Conservation (phyloP, 2,888 invertebrate genomes). For the Ophion obscuratus region DNA sequence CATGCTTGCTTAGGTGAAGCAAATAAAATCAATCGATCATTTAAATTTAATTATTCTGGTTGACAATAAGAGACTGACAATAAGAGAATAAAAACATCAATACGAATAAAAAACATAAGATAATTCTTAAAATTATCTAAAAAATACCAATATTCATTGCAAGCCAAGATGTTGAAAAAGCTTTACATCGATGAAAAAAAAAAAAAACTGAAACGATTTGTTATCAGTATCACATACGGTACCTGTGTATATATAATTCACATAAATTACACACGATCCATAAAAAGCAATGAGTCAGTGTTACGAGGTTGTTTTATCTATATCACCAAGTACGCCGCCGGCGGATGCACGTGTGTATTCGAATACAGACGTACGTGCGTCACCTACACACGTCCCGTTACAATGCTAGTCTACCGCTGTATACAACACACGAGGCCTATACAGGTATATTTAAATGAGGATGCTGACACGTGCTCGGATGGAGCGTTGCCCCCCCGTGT, state of each 20-base stretch:
- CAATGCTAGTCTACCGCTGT: constrained; percentile 12
- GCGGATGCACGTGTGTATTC: constrained; percentile 10
- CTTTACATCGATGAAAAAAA: constrained; percentile 18
- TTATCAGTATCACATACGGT: constrained; percentile 25
- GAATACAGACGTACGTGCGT: constrained; percentile 8
- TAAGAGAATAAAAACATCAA: not conserved
- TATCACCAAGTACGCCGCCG: constrained; percentile 70
- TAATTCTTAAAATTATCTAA: not conserved
- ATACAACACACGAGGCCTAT: constrained; percentile 11
- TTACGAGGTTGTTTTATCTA: constrained; percentile 74
- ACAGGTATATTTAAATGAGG: constrained; percentile 19
- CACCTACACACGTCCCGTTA: not conserved
- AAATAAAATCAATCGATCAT: too few species aligned
- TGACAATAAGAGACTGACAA: too few species aligned
- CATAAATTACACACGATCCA: constrained; percentile 46
- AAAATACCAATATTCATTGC: not conserved
- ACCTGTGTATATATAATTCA: constrained; percentile 11
- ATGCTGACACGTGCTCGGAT: constrained; percentile 53
- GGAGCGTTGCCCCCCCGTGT: constrained; percentile 38
- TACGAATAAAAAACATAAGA: not conserved
- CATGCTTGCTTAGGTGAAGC: too few species aligned
- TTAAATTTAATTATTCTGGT: too few species aligned
- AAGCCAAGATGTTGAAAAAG: constrained; percentile 9
- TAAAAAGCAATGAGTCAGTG: constrained; percentile 63
- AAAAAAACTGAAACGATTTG: constrained; percentile 26